A percentile compares a stretch with the other conserved stretches of the same genome.
phyloP scores from a whole-genome alignment of 2,113 vertebrate species.

The Lasiurus cinereus region DNA sequence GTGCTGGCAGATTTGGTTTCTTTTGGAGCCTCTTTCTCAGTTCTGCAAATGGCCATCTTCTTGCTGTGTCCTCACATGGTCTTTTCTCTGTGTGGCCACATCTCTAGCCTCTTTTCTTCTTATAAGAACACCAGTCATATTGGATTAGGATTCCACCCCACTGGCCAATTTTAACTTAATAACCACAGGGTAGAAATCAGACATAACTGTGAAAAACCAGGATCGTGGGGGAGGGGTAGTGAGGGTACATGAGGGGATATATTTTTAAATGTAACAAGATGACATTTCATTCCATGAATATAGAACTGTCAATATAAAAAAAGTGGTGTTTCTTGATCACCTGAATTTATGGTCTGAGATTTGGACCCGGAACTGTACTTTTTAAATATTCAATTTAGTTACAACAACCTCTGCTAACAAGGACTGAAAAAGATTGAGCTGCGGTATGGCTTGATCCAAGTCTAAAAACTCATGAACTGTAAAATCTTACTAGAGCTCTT shows the following conservation, averaged over 20 bases:
- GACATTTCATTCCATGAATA: background rate
- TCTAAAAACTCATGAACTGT: constrained; percentile 55
- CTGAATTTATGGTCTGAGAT: background rate
- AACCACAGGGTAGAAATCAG: background rate
- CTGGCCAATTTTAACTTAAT: background rate
- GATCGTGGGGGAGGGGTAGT: no score
- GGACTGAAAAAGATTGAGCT: constrained; percentile 50
- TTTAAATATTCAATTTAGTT: background rate
- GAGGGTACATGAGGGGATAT: background rate
- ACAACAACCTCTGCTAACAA: constrained; percentile 40
- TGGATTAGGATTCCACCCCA: background rate
- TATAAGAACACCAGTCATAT: background rate
- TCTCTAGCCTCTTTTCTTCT: background rate
- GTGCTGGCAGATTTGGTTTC: background rate
- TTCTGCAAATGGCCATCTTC: background rate
- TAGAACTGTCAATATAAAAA: background rate
- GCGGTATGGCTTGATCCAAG: background rate
- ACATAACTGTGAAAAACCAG: background rate
- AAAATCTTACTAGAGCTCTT: constrained; percentile 33
- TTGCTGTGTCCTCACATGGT: background rate
- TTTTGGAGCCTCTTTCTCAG: background rate
- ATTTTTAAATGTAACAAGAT: constrained; percentile 20
- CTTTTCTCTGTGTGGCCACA: background rate
- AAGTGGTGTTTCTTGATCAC: constrained; percentile 8
- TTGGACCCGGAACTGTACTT: background rate